Conservation (phyloP, 2,797 vertebrate species). For the Ceryle rudis region DNA sequence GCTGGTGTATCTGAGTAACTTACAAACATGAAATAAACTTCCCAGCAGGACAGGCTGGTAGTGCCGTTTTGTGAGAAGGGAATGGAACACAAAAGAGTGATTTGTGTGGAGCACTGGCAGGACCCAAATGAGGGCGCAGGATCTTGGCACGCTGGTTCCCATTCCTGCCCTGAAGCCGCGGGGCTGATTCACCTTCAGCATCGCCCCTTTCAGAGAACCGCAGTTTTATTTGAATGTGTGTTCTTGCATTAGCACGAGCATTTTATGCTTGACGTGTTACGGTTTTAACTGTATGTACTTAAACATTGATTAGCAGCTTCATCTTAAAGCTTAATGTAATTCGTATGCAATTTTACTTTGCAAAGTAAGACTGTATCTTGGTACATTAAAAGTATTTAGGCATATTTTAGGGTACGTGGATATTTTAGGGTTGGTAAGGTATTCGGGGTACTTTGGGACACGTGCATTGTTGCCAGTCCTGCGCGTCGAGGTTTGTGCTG, state of each 20-base stretch:
- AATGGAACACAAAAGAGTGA: background rate
- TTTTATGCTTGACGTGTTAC: background rate
- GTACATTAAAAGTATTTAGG: background rate
- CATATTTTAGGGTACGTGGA: background rate
- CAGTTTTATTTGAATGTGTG: background rate
- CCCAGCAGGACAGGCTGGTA: background rate
- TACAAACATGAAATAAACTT: background rate
- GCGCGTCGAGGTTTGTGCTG: background rate
- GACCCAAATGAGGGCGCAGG: background rate
- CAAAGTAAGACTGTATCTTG: background rate
- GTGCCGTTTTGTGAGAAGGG: background rate
- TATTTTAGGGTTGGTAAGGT: background rate
- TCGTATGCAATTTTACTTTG: background rate
- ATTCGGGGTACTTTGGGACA: background rate
- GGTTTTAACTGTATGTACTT: background rate
- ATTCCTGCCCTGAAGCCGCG: background rate
- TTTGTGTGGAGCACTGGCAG: background rate
- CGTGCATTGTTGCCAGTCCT: background rate
- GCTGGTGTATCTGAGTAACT: accelerated
- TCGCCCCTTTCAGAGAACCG: background rate
- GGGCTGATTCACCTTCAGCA: background rate
- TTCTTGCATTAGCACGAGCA: background rate
- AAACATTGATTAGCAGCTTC: too few relatives aligned
- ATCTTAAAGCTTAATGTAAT: background rate
- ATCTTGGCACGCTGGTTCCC: background rate